Evolutionary conservation across 2,888 invertebrate genomes (phyloP).

Genomic region (Trichopria drosophilae): DNA sequence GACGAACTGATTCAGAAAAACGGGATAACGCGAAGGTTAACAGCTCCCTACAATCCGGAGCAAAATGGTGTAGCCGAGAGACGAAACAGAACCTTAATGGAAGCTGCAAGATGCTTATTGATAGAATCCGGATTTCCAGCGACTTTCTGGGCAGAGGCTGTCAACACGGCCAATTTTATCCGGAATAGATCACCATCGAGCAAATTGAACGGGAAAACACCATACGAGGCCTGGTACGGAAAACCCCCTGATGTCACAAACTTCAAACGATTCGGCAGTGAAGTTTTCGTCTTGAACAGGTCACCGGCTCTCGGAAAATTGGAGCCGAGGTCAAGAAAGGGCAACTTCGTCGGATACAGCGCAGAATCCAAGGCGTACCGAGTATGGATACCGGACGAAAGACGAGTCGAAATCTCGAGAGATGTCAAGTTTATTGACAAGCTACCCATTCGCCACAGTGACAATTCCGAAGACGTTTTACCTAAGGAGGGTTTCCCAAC

Average conservation of each 20-base stretch:
- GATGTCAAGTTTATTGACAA: too few species aligned
- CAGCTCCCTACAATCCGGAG: constrained; percentile 17
- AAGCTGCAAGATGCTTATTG: constrained; percentile 11
- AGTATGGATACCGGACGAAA: constrained; percentile 12
- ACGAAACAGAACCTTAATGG: constrained; percentile 13
- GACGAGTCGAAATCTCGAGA: too few species aligned
- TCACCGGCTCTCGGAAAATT: constrained; percentile 9
- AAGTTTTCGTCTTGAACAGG: constrained; percentile 6
- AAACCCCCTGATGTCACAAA: constrained; percentile 12
- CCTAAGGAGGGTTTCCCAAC: too few species aligned
- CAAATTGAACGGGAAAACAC: too few species aligned
- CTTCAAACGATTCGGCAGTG: too few species aligned
- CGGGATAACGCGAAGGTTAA: constrained; percentile 11
- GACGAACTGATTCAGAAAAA: background rate
- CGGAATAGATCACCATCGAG: too few species aligned
- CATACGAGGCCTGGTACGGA: too few species aligned
- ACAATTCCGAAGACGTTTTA: too few species aligned
- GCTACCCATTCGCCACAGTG: too few species aligned
- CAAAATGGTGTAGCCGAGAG: constrained; percentile 17
- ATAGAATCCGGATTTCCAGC: constrained; percentile 7
- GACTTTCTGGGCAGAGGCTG: constrained; percentile 5
- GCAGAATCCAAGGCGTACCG: constrained; percentile 10
- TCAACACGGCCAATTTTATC: background rate
- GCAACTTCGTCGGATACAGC: constrained; percentile 14
- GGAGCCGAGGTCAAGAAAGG: constrained; percentile 7